These are phyloP conservation scores for Palythoa caribaeorum DNA, from an alignment of 92 coral and sea anemone genomes.

Conservation along the genomic window DNA sequence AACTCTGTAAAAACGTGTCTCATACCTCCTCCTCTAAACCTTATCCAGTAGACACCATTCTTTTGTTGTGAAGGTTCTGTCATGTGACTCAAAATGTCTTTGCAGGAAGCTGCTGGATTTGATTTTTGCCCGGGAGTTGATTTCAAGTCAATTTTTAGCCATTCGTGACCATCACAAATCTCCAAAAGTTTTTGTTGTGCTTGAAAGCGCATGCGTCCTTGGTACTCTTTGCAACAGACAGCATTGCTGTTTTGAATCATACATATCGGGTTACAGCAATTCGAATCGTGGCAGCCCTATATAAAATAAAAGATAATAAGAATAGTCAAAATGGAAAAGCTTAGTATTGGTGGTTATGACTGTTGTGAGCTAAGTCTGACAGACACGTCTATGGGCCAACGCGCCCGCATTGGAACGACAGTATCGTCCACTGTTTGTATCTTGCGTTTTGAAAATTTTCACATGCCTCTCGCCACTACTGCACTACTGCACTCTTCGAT, in stretches of 20 bases:
- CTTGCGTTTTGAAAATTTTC: too few species aligned
- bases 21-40: neutral
- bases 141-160: constrained; percentile 7
- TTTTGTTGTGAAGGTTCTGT: neutral
- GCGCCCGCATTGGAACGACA: too few species aligned
- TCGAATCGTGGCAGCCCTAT: neutral
- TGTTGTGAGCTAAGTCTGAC: too few species aligned
- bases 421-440: too few species aligned
- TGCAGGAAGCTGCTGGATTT: neutral
- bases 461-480: too few species aligned
- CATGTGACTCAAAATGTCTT: neutral
- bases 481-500: too few species aligned
- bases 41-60: constrained; percentile 23
- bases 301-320: neutral
- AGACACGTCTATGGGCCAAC: too few species aligned
- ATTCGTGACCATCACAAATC: constrained; percentile 4
- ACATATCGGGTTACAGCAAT: constrained; percentile 20
- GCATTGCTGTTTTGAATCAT: neutral
- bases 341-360: too few species aligned
- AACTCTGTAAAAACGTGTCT: neutral
- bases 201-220: constrained; percentile 21
- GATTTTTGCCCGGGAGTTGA: neutral
- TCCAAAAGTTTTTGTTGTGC: neutral
- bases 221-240: neutral
- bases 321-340: neutral